phyloP scores from a whole-genome alignment of 64 coral and sea anemone species.

The Stylophora pistillata region DNA sequence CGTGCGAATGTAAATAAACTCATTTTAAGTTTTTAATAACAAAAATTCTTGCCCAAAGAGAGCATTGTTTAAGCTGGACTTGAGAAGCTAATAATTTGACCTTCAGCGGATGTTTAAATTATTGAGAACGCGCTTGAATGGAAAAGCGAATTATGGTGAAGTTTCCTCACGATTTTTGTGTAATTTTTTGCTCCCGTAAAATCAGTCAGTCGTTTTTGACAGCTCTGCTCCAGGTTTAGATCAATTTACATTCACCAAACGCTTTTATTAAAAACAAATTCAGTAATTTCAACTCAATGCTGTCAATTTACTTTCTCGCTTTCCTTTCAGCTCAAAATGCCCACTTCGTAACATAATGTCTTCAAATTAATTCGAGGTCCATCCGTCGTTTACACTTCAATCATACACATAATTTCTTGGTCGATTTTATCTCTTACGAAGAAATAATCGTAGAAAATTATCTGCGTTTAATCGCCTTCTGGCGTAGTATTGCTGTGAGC shows the following conservation, averaged over 20 bases:
- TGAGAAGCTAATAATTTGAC: conserved; percentile 5
- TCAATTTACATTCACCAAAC: neutral
- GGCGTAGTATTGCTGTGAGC: neutral
- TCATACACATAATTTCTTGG: neutral
- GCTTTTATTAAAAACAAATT: conserved; percentile 24
- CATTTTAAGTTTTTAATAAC: neutral
- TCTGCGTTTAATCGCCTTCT: neutral
- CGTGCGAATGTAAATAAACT: conserved; percentile 11
- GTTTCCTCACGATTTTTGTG: neutral
- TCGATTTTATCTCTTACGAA: neutral
- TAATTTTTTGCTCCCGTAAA: too few relatives aligned
- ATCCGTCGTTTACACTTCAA: neutral
- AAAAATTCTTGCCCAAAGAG: neutral
- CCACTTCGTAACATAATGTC: neutral
- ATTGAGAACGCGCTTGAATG: neutral
- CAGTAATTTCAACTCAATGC: neutral
- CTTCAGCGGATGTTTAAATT: neutral
- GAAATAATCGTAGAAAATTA: conserved; percentile 22
- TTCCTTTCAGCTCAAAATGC: neutral
- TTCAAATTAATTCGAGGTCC: neutral
- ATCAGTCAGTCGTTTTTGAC: conserved; percentile 22
- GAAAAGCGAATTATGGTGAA: neutral
- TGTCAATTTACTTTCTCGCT: neutral
- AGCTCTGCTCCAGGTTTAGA: neutral
- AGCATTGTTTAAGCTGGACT: conserved; percentile 11